Evolutionary conservation across 1,140 invertebrate genomes (phyloP).

Genomic region (Thrips palmi): DNA sequence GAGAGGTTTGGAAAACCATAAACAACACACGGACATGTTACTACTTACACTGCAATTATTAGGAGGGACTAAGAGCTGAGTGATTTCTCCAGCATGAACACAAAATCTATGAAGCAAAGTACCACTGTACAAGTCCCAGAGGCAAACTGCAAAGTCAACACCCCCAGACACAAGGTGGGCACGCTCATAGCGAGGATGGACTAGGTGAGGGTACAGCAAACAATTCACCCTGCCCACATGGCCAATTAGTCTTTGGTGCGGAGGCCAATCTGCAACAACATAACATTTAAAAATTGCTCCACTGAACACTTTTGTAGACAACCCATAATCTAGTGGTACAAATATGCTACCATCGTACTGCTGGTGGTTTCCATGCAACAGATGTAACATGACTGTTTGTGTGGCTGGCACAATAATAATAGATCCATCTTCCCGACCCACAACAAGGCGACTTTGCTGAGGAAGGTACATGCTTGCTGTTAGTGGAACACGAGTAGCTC

Average conservation of each 20-base stretch:
- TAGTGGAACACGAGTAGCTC: slow-evolving; percentile 43
- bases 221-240: slow-evolving; percentile 91
- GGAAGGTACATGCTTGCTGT: slow-evolving; percentile 87
- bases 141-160: slow-evolving; percentile 90
- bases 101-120: slow-evolving; percentile 85
- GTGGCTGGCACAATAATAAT: slow-evolving; percentile 95
- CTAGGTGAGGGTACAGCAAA: slow-evolving; percentile 84
- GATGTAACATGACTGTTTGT: slow-evolving; percentile 83
- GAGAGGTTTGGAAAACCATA: too few relatives aligned
- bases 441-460: slow-evolving; percentile 78
- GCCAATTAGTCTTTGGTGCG: slow-evolving; percentile 72
- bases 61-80: slow-evolving; percentile 79
- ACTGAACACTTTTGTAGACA: neutral
- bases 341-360: slow-evolving; percentile 50
- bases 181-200: slow-evolving; percentile 82
- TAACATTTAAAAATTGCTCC: neutral
- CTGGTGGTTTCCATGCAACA: slow-evolving; percentile 79
- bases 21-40: too few relatives aligned
- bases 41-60: slow-evolving; percentile 69
- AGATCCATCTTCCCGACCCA: slow-evolving; percentile 87
- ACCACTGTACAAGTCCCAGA: slow-evolving; percentile 92
- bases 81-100: slow-evolving; percentile 85
- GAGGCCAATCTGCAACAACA: slow-evolving; percentile 57
- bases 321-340: neutral
- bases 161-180: slow-evolving; percentile 85